A percentile compares a stretch with the other conserved stretches of the same genome.
These are phyloP conservation scores for Agriopis marginaria DNA, from an alignment of 2,888 invertebrate species.

Conservation along the genomic window DNA sequence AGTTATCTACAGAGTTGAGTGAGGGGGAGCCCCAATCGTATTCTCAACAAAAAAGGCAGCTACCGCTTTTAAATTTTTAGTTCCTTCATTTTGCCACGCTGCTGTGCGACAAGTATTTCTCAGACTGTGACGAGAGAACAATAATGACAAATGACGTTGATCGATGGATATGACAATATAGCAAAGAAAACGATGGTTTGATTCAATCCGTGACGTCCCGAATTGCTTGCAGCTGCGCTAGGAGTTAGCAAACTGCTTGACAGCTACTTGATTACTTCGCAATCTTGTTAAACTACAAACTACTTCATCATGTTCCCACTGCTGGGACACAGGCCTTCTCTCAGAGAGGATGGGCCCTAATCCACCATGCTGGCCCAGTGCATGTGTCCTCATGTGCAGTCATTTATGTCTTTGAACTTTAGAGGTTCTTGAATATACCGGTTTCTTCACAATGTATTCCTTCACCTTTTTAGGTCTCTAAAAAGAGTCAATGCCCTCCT, in stretches of 20 bases:
- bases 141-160: conserved; percentile 26
- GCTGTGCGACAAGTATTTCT: neutral
- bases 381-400: too few species aligned
- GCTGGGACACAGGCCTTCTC: too few species aligned
- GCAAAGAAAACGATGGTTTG: conserved; percentile 28
- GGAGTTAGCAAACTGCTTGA: conserved; percentile 18
- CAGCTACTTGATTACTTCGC: conserved; percentile 34
- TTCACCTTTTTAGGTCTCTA: neutral
- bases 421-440: too few species aligned
- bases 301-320: too few species aligned
- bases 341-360: too few species aligned
- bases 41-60: neutral
- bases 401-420: too few species aligned
- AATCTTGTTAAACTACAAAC: conserved; percentile 3
- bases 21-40: neutral
- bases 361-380: too few species aligned
- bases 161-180: conserved; percentile 19
- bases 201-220: conserved; percentile 15
- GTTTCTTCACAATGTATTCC: too few species aligned
- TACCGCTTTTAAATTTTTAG: neutral
- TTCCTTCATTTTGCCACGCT: neutral
- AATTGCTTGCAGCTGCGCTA: conserved; percentile 26
- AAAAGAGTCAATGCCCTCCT: too few species aligned
- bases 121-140: conserved; percentile 16
- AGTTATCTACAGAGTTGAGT: neutral